Conservation (phyloP, 2,888 invertebrate genomes). For the Aspidiotus rigidus region DNA sequence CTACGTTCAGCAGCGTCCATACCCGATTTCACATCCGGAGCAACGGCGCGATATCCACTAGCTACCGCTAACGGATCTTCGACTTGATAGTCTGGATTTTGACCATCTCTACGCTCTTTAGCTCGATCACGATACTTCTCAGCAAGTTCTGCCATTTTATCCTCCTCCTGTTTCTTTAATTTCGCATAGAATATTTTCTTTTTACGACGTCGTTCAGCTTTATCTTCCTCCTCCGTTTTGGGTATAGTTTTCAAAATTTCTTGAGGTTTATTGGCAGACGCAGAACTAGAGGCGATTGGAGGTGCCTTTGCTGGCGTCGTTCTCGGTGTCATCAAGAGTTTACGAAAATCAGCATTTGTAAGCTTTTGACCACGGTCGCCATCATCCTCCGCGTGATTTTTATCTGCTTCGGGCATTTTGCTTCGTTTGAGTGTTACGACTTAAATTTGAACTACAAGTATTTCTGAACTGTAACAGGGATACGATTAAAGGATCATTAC, state of each 20-base stretch:
- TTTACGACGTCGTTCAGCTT: slow-evolving; percentile 76
- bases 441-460: too few species aligned
- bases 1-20: slow-evolving; percentile 88
- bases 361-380: slow-evolving; percentile 54
- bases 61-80: slow-evolving; percentile 78
- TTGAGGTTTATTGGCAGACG: slow-evolving; percentile 31
- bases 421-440: too few species aligned
- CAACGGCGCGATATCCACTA: slow-evolving; percentile 85
- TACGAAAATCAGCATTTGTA: slow-evolving; percentile 95
- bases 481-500: too few species aligned
- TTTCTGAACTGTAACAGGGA: too few species aligned
- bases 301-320: slow-evolving; percentile 51
- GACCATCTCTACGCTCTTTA: slow-evolving; percentile 79
- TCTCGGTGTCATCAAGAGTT: slow-evolving; percentile 88
- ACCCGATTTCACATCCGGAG: slow-evolving; percentile 88
- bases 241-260: slow-evolving; percentile 38
- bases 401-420: slow-evolving; percentile 35
- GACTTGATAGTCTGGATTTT: slow-evolving; percentile 67
- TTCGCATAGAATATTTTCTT: slow-evolving; percentile 92
- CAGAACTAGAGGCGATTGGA: slow-evolving; percentile 37
- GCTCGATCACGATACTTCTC: slow-evolving; percentile 89
- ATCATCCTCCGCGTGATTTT: slow-evolving; percentile 28
- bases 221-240: slow-evolving; percentile 46
- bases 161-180: slow-evolving; percentile 89
- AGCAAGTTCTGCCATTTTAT: slow-evolving; percentile 84